Conservation (phyloP, 2,888 invertebrate species). For the Caenorhabditis becei region DNA sequence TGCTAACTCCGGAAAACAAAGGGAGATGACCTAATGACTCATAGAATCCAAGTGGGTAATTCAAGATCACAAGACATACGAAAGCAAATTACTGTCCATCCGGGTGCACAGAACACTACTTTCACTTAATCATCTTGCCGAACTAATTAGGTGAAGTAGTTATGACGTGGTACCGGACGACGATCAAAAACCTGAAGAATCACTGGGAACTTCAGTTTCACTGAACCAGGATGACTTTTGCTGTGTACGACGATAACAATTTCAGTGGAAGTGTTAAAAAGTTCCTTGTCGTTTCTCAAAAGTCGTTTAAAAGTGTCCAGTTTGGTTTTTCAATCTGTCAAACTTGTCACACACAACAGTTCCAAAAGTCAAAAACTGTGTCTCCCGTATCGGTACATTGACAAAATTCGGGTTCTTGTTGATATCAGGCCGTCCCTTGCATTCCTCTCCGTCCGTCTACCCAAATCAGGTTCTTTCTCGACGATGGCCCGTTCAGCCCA, state of each 20-base stretch:
- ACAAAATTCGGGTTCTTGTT: slow-evolving; percentile 18
- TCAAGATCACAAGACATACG: slow-evolving; percentile 40
- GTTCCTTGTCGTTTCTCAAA: neutral
- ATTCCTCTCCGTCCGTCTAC: slow-evolving; percentile 17
- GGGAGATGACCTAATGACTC: neutral
- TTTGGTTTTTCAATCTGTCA: neutral
- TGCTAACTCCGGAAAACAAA: neutral
- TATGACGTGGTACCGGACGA: slow-evolving; percentile 40
- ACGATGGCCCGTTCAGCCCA: slow-evolving; percentile 11
- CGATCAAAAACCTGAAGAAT: slow-evolving; percentile 13
- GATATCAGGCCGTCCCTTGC: slow-evolving; percentile 44
- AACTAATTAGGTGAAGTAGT: slow-evolving; percentile 23
- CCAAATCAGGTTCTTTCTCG: slow-evolving; percentile 40
- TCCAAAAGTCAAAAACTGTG: slow-evolving; percentile 19
- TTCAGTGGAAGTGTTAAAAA: neutral
- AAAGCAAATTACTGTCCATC: slow-evolving; percentile 7
- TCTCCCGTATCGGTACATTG: slow-evolving; percentile 4
- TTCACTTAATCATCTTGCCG: neutral
- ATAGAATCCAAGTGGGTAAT: neutral
- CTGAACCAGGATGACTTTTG: neutral
- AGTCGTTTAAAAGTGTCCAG: neutral
- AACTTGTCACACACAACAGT: neutral
- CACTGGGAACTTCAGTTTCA: neutral
- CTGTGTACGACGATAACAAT: neutral
- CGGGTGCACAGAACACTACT: neutral